Evolutionary conservation across 2,797 vertebrate genomes (phyloP).

Genomic region (Enteromius mattozi): DNA sequence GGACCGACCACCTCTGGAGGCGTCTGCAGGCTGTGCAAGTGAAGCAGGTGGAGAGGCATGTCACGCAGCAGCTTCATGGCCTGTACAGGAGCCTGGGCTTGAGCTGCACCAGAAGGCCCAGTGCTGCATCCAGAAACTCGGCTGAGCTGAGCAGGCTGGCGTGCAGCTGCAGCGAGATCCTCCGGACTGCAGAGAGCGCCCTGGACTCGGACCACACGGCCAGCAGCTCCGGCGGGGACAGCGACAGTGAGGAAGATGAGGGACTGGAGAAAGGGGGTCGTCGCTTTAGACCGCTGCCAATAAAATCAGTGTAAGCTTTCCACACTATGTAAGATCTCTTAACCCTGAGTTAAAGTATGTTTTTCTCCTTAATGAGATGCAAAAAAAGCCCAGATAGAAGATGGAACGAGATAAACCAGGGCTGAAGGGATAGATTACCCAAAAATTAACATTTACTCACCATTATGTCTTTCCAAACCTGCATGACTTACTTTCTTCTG

Average conservation of each 20-base stretch:
- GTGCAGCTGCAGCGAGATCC: constrained; percentile 66
- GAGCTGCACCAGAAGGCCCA: constrained; percentile 40
- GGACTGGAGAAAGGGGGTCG: constrained; percentile 2
- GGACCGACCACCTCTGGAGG: constrained; percentile 66
- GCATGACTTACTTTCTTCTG: background rate
- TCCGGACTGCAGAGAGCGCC: constrained; percentile 65
- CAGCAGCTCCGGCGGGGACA: constrained; percentile 66
- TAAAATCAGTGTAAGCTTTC: constrained; percentile 54
- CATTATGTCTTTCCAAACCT: background rate
- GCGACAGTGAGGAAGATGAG: constrained; percentile 50
- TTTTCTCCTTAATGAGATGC: background rate
- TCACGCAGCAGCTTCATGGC: constrained; percentile 68
- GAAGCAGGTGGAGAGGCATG: constrained; percentile 73
- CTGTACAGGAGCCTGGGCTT: constrained; percentile 51
- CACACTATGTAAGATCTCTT: background rate
- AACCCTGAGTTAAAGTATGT: background rate
- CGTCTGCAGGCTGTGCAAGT: constrained; percentile 71
- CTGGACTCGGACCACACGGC: constrained; percentile 75
- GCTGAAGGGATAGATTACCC: background rate
- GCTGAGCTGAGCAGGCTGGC: constrained; percentile 66
- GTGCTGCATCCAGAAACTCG: constrained; percentile 28
- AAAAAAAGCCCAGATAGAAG: background rate
- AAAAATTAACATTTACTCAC: background rate
- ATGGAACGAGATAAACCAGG: background rate
- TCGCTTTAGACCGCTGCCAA: constrained; percentile 3